Percentiles rank a stretch among this genome's conserved stretches.
Conservation (phyloP, 2,888 invertebrate genomes). For the Tholera decimalis region DNA sequence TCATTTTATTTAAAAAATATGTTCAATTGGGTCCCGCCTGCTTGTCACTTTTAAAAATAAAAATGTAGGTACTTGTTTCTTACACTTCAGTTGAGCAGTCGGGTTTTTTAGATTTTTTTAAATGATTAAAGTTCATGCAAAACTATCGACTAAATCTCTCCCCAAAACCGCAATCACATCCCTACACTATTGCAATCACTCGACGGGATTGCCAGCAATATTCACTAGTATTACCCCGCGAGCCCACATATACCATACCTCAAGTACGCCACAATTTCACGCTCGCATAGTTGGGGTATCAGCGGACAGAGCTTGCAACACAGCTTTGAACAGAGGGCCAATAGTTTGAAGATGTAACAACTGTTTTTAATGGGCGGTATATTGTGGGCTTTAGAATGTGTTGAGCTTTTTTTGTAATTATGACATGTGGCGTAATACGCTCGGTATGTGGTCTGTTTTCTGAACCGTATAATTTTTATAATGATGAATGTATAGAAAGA, state of each 20-base stretch:
- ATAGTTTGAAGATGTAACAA: constrained; percentile 42
- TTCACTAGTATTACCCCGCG: constrained; percentile 44
- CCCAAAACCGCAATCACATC: constrained; percentile 33
- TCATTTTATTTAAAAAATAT: too few relatives aligned
- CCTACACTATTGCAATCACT: constrained; percentile 58
- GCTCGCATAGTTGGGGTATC: constrained; percentile 56
- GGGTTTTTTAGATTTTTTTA: too few relatives aligned
- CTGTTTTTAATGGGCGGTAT: constrained; percentile 52
- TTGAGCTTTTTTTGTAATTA: constrained; percentile 31
- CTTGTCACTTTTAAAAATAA: too few relatives aligned
- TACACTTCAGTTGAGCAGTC: too few relatives aligned
- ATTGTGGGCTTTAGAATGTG: constrained; percentile 1
- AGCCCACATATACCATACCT: constrained; percentile 42
- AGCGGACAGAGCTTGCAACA: constrained; percentile 27
- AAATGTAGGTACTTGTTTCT: too few relatives aligned
- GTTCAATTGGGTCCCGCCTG: too few relatives aligned
- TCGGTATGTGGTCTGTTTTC: not conserved
- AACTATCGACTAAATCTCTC: constrained; percentile 43
- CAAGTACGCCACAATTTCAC: constrained; percentile 64
- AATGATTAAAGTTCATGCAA: not conserved
- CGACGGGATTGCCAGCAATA: constrained; percentile 56
- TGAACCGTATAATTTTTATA: not conserved
- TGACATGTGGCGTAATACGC: constrained; percentile 21
- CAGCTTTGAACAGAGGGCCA: constrained; percentile 29
- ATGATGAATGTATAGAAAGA: not conserved